phyloP scores from a whole-genome alignment of 2,888 invertebrate species.

The Syrphus vitripennis region DNA sequence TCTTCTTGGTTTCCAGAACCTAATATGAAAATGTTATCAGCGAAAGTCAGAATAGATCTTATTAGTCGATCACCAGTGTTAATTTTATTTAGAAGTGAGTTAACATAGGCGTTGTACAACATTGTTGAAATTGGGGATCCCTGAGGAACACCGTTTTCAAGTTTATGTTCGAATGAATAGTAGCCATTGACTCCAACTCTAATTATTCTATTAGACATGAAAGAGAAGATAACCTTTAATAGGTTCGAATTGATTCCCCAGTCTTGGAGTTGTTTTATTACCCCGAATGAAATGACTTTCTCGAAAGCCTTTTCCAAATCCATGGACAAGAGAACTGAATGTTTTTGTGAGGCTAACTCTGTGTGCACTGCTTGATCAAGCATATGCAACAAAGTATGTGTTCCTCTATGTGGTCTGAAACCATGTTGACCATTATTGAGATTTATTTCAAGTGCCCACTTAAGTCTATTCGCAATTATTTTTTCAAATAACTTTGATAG shows the following conservation, averaged over 20 bases:
- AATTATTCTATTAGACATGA: conserved; percentile 1
- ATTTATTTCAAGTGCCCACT: too few species aligned
- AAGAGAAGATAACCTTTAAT: not conserved
- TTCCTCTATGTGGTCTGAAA: too few species aligned
- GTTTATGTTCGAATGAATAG: not conserved
- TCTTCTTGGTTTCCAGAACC: not conserved
- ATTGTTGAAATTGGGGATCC: not conserved
- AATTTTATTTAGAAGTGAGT: not conserved
- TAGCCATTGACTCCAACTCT: not conserved
- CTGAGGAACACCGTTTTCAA: not conserved
- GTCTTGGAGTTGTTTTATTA: not conserved
- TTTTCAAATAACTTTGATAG: too few species aligned
- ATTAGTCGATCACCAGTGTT: not conserved
- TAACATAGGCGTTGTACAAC: not conserved
- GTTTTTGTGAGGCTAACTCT: not conserved
- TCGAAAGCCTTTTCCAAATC: not conserved
- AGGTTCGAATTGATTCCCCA: not conserved
- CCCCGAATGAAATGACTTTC: not conserved
- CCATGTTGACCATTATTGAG: too few species aligned
- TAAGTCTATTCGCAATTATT: too few species aligned
- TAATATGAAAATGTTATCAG: not conserved
- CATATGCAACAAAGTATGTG: too few species aligned
- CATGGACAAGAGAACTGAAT: too few species aligned
- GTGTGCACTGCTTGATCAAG: not conserved
- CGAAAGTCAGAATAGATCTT: not conserved